Conservation (phyloP, 2,113 vertebrate species). For the human (Homo sapiens) region GRCh38 chr1:166047501-166048000, state of each 20-base stretch:
- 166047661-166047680: not conserved
- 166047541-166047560: not conserved
- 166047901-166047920: not conserved
- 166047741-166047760: not conserved
- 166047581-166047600: not conserved
- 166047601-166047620: not conserved
- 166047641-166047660: not conserved
- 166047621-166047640: not conserved
- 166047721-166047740: not conserved
- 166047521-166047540: not conserved
- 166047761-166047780: not conserved
- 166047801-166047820: fast-evolving
- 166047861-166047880: not conserved
- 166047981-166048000: not conserved
- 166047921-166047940: not conserved
- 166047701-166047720: not conserved
- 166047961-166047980: not conserved
- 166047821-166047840: not conserved
- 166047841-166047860: fast-evolving
- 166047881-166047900: not conserved
- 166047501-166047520: not conserved
- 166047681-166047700: not conserved
- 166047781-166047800: not conserved
- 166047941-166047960: not conserved
- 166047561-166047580: not conserved